A percentile compares a stretch with the other conserved stretches of the same genome.
These are phyloP conservation scores for Poecilus cupreus DNA, from an alignment of 2,888 invertebrate species.

Conservation along the genomic window DNA sequence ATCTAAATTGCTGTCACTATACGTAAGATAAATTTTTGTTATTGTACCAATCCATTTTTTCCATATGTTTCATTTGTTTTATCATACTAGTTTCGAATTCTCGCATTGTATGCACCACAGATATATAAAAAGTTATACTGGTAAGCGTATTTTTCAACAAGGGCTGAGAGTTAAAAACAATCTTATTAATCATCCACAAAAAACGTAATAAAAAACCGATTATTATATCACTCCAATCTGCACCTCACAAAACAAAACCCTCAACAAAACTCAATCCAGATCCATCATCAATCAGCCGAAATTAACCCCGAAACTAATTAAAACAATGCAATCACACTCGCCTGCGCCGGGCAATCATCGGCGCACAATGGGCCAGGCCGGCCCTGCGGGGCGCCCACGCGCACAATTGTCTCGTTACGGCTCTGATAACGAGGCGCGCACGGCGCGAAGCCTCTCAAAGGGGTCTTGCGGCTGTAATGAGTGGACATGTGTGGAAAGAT, in stretches of 20 bases:
- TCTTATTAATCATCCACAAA: no score
- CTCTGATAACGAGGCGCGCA: conserved; percentile 15
- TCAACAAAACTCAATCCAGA: background rate
- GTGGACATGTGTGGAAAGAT: background rate
- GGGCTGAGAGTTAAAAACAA: no score
- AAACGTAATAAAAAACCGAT: background rate
- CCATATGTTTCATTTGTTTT: no score
- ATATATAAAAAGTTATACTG: no score
- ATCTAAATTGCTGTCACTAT: no score
- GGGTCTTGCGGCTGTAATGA: background rate
- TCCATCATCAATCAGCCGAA: conserved; percentile 26
- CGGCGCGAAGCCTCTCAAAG: background rate
- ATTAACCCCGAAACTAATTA: conserved; percentile 12
- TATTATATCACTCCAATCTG: conserved; percentile 25
- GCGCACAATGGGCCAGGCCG: background rate
- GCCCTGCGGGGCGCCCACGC: conserved; percentile 5
- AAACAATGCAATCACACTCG: conserved; percentile 16
- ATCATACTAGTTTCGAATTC: no score
- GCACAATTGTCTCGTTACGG: conserved; percentile 33
- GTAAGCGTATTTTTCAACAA: no score
- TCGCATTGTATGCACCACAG: no score
- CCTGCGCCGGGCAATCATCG: no score
- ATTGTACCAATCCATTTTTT: no score
- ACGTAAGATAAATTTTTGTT: no score
- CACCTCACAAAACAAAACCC: background rate